These are phyloP conservation scores for Miniopterus natalensis DNA, from an alignment of 2,113 vertebrate species.

Conservation along the genomic window DNA sequence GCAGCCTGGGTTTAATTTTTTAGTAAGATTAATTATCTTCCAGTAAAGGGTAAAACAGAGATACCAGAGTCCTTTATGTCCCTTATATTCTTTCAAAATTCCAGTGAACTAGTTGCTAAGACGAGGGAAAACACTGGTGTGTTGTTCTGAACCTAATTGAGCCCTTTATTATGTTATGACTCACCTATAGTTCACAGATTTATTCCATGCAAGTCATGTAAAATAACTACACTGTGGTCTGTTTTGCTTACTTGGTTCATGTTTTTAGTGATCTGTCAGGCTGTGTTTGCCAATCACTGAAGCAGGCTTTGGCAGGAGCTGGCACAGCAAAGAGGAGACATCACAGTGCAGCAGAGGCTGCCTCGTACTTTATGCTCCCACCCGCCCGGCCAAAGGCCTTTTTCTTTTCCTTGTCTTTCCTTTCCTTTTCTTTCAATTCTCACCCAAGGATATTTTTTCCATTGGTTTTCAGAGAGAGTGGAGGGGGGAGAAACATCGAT, in stretches of 20 bases:
- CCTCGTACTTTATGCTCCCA: not conserved
- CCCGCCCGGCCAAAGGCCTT: not conserved
- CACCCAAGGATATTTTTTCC: too few relatives aligned
- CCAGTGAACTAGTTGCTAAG: slow-evolving; percentile 57
- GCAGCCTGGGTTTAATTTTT: slow-evolving; percentile 56
- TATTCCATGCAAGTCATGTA: not conserved
- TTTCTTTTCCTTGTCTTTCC: not conserved
- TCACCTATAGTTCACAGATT: slow-evolving; percentile 53
- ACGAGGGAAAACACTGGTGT: slow-evolving; percentile 31
- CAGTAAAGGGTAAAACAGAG: slow-evolving; percentile 2
- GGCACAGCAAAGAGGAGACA: not conserved
- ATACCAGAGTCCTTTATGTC: not conserved
- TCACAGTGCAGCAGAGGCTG: not conserved
- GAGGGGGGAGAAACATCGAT: too few relatives aligned
- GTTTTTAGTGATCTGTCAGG: slow-evolving; percentile 10
- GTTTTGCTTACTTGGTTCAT: slow-evolving; percentile 9
- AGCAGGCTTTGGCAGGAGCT: not conserved
- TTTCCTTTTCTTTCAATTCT: too few relatives aligned
- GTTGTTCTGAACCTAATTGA: slow-evolving; percentile 16
- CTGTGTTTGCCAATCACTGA: rapidly evolving
- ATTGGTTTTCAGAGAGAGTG: too few relatives aligned
- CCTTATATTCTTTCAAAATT: not conserved
- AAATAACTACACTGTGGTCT: not conserved
- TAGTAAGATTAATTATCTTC: slow-evolving; percentile 57
- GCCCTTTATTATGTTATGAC: slow-evolving; percentile 41